Conservation (phyloP, 2,888 invertebrate genomes). For the Allacma fusca region DNA sequence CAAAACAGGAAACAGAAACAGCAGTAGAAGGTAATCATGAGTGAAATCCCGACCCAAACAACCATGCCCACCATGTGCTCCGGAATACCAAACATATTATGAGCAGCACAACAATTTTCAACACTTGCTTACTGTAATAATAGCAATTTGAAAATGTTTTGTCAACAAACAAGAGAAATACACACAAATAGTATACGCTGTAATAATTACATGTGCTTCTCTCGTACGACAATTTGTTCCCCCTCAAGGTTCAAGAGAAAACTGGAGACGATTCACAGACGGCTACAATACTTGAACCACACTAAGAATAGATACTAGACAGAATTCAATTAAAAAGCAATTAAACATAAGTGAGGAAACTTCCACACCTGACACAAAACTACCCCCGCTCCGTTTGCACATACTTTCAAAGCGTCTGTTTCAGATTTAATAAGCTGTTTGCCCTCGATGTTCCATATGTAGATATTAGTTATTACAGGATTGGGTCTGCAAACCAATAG, state of each 20-base stretch:
- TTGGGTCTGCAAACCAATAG: no score
- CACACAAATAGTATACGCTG: no score
- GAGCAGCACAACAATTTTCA: background rate
- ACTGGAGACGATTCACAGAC: background rate
- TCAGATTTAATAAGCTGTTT: no score
- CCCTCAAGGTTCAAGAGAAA: background rate
- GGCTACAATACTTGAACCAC: background rate
- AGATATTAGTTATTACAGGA: no score
- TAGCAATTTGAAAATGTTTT: no score
- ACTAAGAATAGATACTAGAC: slow-evolving; percentile 5
- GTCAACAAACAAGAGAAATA: no score
- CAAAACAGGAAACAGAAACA: slow-evolving; percentile 16
- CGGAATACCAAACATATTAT: slow-evolving; percentile 16
- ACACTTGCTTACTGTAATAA: no score
- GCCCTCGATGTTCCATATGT: no score
- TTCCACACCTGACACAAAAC: slow-evolving; percentile 8
- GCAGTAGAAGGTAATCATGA: slow-evolving; percentile 4
- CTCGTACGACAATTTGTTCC: background rate
- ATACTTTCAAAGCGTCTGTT: background rate
- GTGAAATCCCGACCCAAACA: background rate
- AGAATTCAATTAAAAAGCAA: slow-evolving; percentile 34
- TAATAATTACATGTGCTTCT: no score
- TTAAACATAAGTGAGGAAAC: slow-evolving; percentile 30
- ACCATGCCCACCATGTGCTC: background rate
- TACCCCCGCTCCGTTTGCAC: no score